Evolutionary conservation across 2,113 vertebrate species (phyloP), one percentile per base, ranked within the genome.

Genomic region (Pollachius pollachius): DNA sequence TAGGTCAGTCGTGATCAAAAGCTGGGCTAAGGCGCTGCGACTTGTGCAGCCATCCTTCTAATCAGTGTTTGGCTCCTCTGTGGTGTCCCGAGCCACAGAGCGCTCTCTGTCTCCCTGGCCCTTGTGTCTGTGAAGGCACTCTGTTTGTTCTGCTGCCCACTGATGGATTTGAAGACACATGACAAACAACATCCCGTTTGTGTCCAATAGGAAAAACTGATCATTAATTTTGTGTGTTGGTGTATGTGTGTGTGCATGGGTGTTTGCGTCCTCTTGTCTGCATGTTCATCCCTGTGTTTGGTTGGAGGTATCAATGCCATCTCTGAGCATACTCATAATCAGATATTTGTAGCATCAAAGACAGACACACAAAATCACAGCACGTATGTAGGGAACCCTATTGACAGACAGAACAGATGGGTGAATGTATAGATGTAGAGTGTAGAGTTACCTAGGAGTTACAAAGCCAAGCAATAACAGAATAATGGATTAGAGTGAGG

Each of bases 181-280:
- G 59, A 57, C 23, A 62, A n/a, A 64, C 52, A 70, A 30, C 70
- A 72, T 81, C 78, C 73, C 70, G 80, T 79, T 84, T 84, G 81
- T 87, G 82, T 89, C 77, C 72, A 8, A 81, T 34, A 80, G 78
- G 86, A 84, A 89, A 89, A 88, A 86, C 81, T 82, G 61, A 41
- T 71, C 74, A 70, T 64, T 85, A 77, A 83, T 48, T 78, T 70
- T 75, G 57, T 69, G 52, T 64, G 66, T 37, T 18, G 59, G 18
- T 59, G 16, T 3, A 23, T 72, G 57, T 75, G 70, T 25, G 41
- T 59, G 67, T 59, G 52, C 23, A 60, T 71, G 73, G 8, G 64
- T 71, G 57, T 48, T 21, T 18, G 37, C 34, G 37, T 48, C 27
- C 30, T 34, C 30, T 7, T 70, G 61, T 78, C 73, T 59, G 76